Evolutionary conservation across 2,888 invertebrate species (phyloP).

Genomic region (Drosophila anomalata): DNA sequence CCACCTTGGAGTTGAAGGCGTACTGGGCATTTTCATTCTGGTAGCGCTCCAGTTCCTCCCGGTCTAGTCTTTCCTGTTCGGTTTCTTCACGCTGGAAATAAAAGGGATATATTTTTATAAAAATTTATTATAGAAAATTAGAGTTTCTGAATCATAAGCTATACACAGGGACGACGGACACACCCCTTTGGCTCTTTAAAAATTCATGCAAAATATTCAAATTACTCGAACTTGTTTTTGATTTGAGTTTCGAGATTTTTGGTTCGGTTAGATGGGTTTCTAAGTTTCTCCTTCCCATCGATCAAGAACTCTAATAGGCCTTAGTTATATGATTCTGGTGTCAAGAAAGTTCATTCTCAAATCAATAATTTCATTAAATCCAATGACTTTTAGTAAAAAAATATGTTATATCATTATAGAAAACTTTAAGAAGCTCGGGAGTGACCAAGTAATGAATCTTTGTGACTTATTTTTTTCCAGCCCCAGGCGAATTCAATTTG

Average conservation of each 20-base stretch:
- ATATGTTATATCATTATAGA: conserved; percentile 6
- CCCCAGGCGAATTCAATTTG: conserved; percentile 24
- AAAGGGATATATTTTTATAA: background rate
- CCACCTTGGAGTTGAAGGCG: conserved; percentile 83
- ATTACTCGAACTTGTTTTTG: conserved; percentile 2
- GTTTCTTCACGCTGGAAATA: conserved; percentile 13
- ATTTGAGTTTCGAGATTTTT: background rate
- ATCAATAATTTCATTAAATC: background rate
- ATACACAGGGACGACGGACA: background rate
- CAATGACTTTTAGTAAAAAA: background rate
- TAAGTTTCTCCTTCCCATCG: background rate
- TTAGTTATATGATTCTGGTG: background rate
- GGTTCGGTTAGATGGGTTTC: background rate
- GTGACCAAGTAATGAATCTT: conserved; percentile 3
- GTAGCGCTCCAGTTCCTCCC: conserved; percentile 60
- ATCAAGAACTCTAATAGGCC: background rate
- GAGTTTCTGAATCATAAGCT: background rate
- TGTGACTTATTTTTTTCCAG: conserved; percentile 14
- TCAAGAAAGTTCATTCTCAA: background rate
- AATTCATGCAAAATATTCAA: conserved; percentile 10
- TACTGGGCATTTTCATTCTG: conserved; percentile 85
- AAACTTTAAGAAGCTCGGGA: conserved; percentile 9
- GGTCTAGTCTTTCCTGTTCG: conserved; percentile 46
- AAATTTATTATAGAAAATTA: background rate
- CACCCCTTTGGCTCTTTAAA: conserved; percentile 14